Percentiles rank a stretch among this genome's conserved stretches.
phyloP scores from a whole-genome alignment of 92 coral and sea anemone species.

The Chrysogorgia sp. region DNA sequence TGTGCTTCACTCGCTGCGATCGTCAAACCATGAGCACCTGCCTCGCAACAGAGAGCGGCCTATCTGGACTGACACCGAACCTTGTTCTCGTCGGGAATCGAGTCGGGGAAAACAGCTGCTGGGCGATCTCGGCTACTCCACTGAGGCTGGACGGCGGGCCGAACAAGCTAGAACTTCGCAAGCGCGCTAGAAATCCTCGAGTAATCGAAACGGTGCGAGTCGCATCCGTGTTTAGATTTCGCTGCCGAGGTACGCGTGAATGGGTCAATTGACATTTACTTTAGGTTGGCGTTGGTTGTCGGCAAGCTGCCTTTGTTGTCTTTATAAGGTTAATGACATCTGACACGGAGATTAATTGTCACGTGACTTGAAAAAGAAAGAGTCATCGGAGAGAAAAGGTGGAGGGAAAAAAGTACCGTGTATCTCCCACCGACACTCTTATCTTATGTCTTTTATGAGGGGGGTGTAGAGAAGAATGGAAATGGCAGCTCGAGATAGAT shows the following conservation, averaged over 20 bases:
- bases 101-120: constrained; percentile 6
- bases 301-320: constrained; percentile 43
- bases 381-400: constrained; percentile 23
- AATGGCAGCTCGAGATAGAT: neutral
- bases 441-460: neutral
- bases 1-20: constrained; percentile 8
- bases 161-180: neutral
- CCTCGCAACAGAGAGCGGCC: neutral
- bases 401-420: constrained; percentile 14
- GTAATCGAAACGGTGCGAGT: neutral
- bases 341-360: constrained; percentile 99
- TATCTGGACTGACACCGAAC: neutral
- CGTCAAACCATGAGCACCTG: constrained; percentile 21
- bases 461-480: neutral
- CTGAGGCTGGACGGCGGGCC: neutral
- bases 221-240: constrained; percentile 8
- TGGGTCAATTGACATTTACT: constrained; percentile 38
- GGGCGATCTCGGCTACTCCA: neutral
- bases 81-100: neutral
- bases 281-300: constrained; percentile 43
- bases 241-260: constrained; percentile 34
- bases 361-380: constrained; percentile 80
- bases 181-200: neutral
- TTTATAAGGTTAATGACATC: constrained; percentile 80
- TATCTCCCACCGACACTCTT: neutral